phyloP scores from a whole-genome alignment of 2,797 vertebrate genomes.

The Poeciliopsis gracilis region DNA sequence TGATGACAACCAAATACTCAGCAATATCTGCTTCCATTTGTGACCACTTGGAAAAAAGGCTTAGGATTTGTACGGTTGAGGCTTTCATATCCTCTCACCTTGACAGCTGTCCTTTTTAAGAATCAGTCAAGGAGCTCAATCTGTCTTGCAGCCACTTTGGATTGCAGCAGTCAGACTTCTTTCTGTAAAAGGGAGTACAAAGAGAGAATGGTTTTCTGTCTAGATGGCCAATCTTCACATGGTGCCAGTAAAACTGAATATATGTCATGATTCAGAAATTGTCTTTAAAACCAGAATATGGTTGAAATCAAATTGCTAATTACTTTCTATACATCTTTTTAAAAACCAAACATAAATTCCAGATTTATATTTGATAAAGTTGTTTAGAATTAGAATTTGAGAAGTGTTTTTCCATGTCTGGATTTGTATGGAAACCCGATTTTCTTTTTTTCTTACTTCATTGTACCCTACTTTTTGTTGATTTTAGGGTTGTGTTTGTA shows the following conservation, averaged over 20 bases:
- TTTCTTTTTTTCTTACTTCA: neutral
- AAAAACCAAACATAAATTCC: neutral
- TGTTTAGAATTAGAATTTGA: neutral
- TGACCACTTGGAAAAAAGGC: slow-evolving; percentile 1
- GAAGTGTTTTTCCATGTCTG: neutral
- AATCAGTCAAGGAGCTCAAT: slow-evolving; percentile 4
- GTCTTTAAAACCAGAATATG: neutral
- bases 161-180: neutral
- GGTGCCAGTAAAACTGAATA: neutral
- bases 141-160: neutral
- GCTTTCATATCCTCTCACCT: slow-evolving; percentile 1
- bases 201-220: neutral
- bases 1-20: neutral
- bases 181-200: neutral
- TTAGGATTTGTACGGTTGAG: neutral
- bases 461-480: neutral
- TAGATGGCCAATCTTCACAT: neutral
- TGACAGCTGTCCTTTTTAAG: neutral
- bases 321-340: neutral
- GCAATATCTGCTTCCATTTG: neutral
- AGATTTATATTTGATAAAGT: neutral
- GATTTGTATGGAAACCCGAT: neutral
- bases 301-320: neutral
- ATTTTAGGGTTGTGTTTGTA: neutral
- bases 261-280: neutral